Percentiles rank a stretch among this genome's conserved stretches.
These are phyloP conservation scores for Tenualosa ilisha DNA, from an alignment of 2,797 vertebrate species.

Conservation along the genomic window DNA sequence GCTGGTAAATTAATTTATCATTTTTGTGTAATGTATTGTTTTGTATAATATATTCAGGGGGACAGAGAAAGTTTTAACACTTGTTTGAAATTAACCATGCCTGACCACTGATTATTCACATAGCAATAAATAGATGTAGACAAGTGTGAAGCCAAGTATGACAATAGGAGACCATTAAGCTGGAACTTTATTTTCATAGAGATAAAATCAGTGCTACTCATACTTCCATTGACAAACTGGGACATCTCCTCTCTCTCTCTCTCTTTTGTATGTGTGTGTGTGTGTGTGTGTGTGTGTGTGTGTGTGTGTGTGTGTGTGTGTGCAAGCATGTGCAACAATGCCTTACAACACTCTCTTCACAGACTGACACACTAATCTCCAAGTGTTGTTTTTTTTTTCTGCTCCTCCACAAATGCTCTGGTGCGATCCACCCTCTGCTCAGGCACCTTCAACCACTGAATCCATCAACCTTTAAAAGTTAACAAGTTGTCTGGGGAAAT, in stretches of 20 bases:
- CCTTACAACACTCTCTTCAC: slow-evolving; percentile 66
- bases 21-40: too few relatives aligned
- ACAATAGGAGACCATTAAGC: not conserved
- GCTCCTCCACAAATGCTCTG: slow-evolving; percentile 36
- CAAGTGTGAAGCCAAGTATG: not conserved
- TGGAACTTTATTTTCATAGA: not conserved
- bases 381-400: slow-evolving; percentile 68
- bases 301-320: not conserved
- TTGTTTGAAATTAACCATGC: too few relatives aligned
- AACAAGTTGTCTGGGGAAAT: slow-evolving; percentile 86
- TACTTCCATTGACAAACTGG: not conserved
- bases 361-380: slow-evolving; percentile 78
- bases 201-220: not conserved
- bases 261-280: not conserved
- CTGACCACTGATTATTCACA: not conserved
- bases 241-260: not conserved
- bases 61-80: too few relatives aligned
- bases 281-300: not conserved
- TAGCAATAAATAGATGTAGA: not conserved
- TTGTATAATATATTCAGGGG: too few relatives aligned
- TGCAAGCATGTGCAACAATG: slow-evolving; percentile 30
- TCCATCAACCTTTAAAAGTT: slow-evolving; percentile 89
- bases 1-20: too few relatives aligned
- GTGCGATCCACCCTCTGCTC: slow-evolving; percentile 71
- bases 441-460: slow-evolving; percentile 67